phyloP scores from a whole-genome alignment of 2,888 invertebrate genomes.

The Phalera bucephala region DNA sequence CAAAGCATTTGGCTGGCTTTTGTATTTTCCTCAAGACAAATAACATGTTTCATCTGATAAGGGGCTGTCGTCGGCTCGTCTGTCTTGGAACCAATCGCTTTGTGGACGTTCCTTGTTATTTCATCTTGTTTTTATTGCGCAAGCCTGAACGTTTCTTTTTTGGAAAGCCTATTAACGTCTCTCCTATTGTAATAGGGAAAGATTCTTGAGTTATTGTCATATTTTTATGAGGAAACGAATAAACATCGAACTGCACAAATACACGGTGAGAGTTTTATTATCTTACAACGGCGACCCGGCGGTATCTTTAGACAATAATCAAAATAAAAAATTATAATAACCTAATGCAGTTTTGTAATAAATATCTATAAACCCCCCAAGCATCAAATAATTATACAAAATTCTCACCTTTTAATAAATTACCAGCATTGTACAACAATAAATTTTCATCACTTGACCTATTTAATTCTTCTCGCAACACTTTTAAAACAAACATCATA shows the following conservation, averaged over 20 bases:
- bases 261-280: no score
- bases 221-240: slow-evolving; percentile 6
- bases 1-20: slow-evolving; percentile 64
- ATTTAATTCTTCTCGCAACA: no score
- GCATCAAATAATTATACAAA: no score
- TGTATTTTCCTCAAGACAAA: slow-evolving; percentile 67
- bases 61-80: slow-evolving; percentile 72
- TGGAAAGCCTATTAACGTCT: slow-evolving; percentile 36
- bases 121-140: slow-evolving; percentile 59
- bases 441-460: no score
- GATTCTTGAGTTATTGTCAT: slow-evolving; percentile 15
- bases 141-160: slow-evolving; percentile 40
- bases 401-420: no score
- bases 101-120: slow-evolving; percentile 59
- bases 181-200: slow-evolving; percentile 19
- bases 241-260: neutral
- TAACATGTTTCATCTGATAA: slow-evolving; percentile 76
- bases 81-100: slow-evolving; percentile 67
- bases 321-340: no score
- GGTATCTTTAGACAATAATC: no score
- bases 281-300: no score
- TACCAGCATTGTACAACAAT: no score
- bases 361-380: no score
- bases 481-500: no score
- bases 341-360: no score